phyloP scores from a whole-genome alignment of 2,888 invertebrate genomes.

The Hydrotaea cyrtoneurina region DNA sequence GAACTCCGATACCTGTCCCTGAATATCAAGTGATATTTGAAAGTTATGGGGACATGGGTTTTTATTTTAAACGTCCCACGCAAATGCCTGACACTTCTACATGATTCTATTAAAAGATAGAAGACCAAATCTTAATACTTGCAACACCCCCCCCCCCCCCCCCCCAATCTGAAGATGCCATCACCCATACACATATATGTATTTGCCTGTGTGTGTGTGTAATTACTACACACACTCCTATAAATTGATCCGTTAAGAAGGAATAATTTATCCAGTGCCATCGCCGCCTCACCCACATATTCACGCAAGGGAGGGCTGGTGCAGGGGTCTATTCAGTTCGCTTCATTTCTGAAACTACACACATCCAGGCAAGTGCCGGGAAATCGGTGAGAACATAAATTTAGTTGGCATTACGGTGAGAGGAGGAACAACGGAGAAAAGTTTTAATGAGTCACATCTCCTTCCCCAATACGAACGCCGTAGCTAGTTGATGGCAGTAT shows the following conservation, averaged over 20 bases:
- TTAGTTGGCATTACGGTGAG: background rate
- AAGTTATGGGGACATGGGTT: no score
- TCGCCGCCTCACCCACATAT: background rate
- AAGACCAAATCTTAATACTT: background rate
- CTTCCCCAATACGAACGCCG: background rate
- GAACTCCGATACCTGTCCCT: no score
- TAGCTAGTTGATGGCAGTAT: constrained; percentile 13
- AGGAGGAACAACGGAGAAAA: constrained; percentile 21
- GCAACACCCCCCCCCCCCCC: no score
- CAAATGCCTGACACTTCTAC: background rate
- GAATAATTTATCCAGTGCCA: background rate
- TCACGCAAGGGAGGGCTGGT: background rate
- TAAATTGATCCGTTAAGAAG: background rate
- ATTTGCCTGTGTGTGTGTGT: no score
- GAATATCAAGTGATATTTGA: no score
- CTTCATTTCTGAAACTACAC: no score
- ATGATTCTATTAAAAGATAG: constrained; percentile 66
- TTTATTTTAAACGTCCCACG: no score
- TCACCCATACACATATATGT: background rate
- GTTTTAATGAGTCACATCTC: constrained; percentile 52
- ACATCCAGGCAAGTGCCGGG: no score
- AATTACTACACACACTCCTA: no score
- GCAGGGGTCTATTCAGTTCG: background rate
- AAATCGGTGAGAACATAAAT: constrained; percentile 21
- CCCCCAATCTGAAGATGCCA: no score